phyloP scores from a whole-genome alignment of 1,140 invertebrate species.

The Drosophila pachea region DNA sequence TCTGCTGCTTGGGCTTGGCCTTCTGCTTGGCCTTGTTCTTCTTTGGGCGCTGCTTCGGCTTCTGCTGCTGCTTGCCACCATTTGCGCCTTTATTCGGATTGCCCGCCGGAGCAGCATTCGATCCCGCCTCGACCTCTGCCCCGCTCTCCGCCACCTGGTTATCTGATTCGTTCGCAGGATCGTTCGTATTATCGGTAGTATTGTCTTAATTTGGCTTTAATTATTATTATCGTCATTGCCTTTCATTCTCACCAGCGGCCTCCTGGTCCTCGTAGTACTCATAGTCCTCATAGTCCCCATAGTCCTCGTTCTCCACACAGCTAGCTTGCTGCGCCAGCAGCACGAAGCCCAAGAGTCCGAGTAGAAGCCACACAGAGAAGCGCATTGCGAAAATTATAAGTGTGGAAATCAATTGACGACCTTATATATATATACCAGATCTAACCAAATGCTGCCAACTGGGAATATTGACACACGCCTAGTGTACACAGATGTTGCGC shows the following conservation, averaged over 20 bases:
- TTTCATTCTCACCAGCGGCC: not conserved
- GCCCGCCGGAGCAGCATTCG: not conserved
- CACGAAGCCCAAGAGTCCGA: constrained; percentile 30
- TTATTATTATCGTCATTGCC: not conserved
- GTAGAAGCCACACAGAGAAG: constrained; percentile 12
- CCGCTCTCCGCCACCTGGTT: not conserved
- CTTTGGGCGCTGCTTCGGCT: not conserved
- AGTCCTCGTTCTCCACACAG: not conserved
- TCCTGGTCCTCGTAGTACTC: not conserved
- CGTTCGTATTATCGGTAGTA: not conserved
- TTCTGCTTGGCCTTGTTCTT: not conserved
- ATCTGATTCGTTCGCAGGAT: not conserved
- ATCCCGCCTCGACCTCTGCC: not conserved
- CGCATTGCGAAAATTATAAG: constrained; percentile 28
- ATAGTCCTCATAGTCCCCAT: not conserved
- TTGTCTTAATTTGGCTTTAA: not conserved
- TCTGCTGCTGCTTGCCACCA: not conserved
- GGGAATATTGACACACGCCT: not conserved
- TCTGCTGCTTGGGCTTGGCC: not conserved
- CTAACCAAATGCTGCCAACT: not conserved
- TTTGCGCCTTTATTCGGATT: not conserved
- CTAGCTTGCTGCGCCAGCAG: constrained; percentile 12
- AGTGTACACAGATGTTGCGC: constrained; percentile 14
- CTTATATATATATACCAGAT: constrained; percentile 13
- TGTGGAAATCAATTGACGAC: not conserved